These are phyloP conservation scores for Anas platyrhynchos DNA, from an alignment of 2,113 vertebrate species.

Conservation along the genomic window DNA sequence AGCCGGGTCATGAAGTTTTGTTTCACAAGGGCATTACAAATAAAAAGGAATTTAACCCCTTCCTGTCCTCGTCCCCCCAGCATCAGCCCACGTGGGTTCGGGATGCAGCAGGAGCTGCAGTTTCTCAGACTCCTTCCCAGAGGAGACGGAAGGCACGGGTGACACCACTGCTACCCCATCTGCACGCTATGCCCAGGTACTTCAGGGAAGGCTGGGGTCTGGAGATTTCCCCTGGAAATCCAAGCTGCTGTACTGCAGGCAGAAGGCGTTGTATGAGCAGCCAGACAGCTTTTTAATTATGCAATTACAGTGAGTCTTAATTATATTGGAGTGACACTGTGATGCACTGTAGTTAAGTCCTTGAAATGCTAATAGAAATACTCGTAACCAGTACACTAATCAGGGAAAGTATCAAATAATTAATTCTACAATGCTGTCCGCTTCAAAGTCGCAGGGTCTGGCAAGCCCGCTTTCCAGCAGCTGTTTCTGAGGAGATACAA, in stretches of 20 bases:
- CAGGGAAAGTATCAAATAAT: slow-evolving; percentile 57
- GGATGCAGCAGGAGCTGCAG: no score
- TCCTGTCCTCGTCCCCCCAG: not conserved
- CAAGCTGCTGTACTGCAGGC: not conserved
- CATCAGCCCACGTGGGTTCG: no score
- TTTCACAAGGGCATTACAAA: slow-evolving; percentile 50
- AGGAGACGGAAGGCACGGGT: not conserved
- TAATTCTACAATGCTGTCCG: slow-evolving; percentile 35
- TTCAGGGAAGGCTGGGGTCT: not conserved
- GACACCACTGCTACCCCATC: accelerated
- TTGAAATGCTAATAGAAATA: slow-evolving; percentile 57
- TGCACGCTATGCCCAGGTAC: not conserved
- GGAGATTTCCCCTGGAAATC: not conserved
- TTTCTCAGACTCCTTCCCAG: not conserved
- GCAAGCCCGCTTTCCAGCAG: slow-evolving; percentile 51
- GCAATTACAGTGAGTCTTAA: slow-evolving; percentile 50
- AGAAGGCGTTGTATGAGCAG: not conserved
- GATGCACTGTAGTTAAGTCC: slow-evolving; percentile 55
- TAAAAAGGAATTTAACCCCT: slow-evolving; percentile 72
- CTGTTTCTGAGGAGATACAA: slow-evolving; percentile 47
- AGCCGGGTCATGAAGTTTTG: slow-evolving; percentile 73
- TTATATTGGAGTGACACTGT: slow-evolving; percentile 13
- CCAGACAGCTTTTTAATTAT: slow-evolving; percentile 60
- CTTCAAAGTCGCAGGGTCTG: slow-evolving; percentile 51
- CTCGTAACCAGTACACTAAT: slow-evolving; percentile 46